Conservation (phyloP, 2,113 vertebrate species). For the Macrotus californicus region DNA sequence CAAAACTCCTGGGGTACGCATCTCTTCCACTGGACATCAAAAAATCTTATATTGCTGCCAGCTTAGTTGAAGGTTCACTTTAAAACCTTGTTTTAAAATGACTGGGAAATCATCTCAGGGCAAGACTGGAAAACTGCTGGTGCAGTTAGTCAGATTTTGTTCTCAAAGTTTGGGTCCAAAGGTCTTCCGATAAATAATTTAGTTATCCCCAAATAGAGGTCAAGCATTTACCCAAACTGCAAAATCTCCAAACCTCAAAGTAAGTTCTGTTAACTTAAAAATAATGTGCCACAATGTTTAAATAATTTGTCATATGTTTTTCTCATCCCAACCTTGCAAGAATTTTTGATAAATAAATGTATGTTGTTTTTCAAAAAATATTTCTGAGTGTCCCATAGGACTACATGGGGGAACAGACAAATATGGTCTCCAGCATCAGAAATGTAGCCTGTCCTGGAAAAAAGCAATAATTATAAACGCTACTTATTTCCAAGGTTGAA, state of each 20-base stretch:
- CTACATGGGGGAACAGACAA: background rate
- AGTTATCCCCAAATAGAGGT: background rate
- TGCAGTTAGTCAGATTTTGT: background rate
- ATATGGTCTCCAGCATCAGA: background rate
- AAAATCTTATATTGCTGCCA: background rate
- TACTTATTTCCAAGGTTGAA: background rate
- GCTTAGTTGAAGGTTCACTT: background rate
- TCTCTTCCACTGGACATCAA: background rate
- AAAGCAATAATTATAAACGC: background rate
- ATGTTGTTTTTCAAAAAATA: background rate
- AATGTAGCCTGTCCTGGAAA: background rate
- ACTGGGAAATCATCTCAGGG: background rate
- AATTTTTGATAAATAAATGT: slow-evolving; percentile 31
- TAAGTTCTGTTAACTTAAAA: background rate
- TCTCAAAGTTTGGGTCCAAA: background rate
- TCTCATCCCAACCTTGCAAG: background rate
- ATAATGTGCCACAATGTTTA: background rate
- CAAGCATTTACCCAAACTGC: background rate
- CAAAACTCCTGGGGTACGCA: background rate
- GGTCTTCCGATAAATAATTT: background rate
- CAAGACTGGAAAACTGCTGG: background rate
- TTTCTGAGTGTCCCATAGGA: background rate
- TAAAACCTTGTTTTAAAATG: background rate
- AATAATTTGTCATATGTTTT: background rate
- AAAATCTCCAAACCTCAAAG: background rate